Evolutionary conservation across 1,140 invertebrate genomes (phyloP).

Genomic region (Drosophila mojavensis): DNA sequence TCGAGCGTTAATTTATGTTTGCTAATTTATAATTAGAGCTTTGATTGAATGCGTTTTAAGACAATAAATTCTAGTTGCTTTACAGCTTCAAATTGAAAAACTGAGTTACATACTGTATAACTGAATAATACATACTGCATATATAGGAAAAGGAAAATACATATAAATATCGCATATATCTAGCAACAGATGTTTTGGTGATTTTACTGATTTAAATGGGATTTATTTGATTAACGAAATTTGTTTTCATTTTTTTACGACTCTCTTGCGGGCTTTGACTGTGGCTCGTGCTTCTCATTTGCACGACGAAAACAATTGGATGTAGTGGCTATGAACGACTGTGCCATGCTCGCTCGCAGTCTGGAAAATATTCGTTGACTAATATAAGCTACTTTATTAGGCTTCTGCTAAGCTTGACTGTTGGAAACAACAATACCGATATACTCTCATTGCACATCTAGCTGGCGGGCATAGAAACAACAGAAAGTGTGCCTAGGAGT

Average conservation of each 20-base stretch:
- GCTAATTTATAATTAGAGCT: constrained; percentile 69
- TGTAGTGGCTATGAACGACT: neutral
- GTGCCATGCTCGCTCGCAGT: neutral
- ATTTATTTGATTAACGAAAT: neutral
- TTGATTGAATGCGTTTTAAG: constrained; percentile 39
- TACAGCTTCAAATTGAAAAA: neutral
- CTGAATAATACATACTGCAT: neutral
- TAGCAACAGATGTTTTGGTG: neutral
- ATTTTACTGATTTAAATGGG: neutral
- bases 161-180: no score
- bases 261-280: constrained; percentile 19
- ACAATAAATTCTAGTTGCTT: constrained; percentile 11
- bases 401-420: no score
- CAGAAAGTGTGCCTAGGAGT: constrained; percentile 32
- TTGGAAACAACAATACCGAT: neutral
- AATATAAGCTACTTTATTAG: no score
- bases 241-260: neutral
- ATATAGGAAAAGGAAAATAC: no score
- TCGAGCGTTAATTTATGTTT: constrained; percentile 58
- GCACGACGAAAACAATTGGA: neutral
- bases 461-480: constrained; percentile 18
- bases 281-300: constrained; percentile 66
- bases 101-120: neutral
- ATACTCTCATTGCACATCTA: neutral
- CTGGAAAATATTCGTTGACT: no score